Conservation (phyloP, 2,797 vertebrate species). For the Jordanella pulchra region DNA sequence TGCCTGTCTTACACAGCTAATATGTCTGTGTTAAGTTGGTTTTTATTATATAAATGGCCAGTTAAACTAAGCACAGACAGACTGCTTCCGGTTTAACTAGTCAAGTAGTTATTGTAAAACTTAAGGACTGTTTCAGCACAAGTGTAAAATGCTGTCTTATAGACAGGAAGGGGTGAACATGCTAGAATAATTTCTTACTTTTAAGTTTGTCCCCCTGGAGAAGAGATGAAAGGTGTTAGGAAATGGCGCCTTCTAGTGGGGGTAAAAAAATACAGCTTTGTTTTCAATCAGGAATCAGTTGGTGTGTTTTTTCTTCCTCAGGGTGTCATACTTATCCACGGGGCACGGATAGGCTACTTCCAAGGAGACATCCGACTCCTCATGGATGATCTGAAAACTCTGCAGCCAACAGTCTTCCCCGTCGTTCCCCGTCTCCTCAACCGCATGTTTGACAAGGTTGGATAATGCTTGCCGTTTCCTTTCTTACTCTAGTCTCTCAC, state of each 20-base stretch:
- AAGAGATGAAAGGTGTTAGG: background rate
- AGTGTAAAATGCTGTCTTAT: background rate
- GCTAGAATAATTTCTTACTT: background rate
- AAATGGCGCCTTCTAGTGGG: conserved; percentile 33
- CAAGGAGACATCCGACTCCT: conserved; percentile 95
- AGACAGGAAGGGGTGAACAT: no score
- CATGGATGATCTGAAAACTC: conserved; percentile 94
- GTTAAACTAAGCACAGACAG: no score
- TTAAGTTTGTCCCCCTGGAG: background rate
- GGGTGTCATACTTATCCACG: conserved; percentile 89
- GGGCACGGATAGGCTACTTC: conserved; percentile 95
- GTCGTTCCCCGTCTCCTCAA: conserved; percentile 95
- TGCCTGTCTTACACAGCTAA: no score
- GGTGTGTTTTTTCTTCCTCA: conserved; percentile 48
- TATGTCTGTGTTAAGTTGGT: no score
- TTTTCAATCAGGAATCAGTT: conserved; percentile 1
- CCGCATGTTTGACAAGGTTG: conserved; percentile 97
- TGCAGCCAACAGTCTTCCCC: conserved; percentile 93
- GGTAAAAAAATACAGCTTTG: background rate
- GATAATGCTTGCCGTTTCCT: background rate
- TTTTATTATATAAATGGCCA: no score
- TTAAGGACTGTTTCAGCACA: background rate
- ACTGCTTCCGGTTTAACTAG: no score
- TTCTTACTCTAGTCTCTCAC: background rate
- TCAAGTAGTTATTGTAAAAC: background rate